Evolutionary conservation across 2,888 invertebrate genomes (phyloP), one percentile per base, ranked within the genome.

Genomic region (Asteroscopus sphinx): DNA sequence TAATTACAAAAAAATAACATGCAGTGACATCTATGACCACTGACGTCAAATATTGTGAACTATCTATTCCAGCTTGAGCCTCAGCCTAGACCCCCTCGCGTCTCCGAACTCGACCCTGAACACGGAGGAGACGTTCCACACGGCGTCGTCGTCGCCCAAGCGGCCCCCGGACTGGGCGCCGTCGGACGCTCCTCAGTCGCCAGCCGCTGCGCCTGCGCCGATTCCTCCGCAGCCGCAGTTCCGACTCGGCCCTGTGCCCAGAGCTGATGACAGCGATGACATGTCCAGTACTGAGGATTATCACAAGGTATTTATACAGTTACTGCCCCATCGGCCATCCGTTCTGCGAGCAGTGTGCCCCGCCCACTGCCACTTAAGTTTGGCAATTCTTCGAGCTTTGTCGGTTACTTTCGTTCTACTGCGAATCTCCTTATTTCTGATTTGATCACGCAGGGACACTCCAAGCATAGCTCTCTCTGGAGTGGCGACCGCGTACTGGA

Each of bases 61-160:
- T 6, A 28, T 6, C 2, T 1, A 0, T 28, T 28, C 28, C 83
- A 97, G 96, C 64, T 90, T 97, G 49, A 96, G 96, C 57, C 89
- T 97, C 41, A 96, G 96, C 81, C 89, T 97, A 58, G 96, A 95
- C 73, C 95, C 95, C 13, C 90, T 94, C 0, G 84, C 94, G 11
- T 94, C 94, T 0, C 93, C 94, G 0, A 91, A 90, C 49, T 87
- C 93, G 4, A 85, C 84, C 1, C 73, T 91, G 0, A 87, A 96
- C 51, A 85, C 96, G n/a, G 96, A 95, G 62, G 96, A 96, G 77
- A 96, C 97, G 0, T 97, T 96, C 90, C 97, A 97, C 89, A 97
- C 97, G 15, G 97, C 97, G 0, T 94, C 96, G 5, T 95, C 96
- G 0, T 95, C 94, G 21, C 87, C 84, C 17, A 80, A 80, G 65